Percentiles rank a stretch among this genome's conserved stretches.
These are phyloP conservation scores for Peromyscus leucopus DNA, from an alignment of 2,113 vertebrate genomes.

Conservation along the genomic window DNA sequence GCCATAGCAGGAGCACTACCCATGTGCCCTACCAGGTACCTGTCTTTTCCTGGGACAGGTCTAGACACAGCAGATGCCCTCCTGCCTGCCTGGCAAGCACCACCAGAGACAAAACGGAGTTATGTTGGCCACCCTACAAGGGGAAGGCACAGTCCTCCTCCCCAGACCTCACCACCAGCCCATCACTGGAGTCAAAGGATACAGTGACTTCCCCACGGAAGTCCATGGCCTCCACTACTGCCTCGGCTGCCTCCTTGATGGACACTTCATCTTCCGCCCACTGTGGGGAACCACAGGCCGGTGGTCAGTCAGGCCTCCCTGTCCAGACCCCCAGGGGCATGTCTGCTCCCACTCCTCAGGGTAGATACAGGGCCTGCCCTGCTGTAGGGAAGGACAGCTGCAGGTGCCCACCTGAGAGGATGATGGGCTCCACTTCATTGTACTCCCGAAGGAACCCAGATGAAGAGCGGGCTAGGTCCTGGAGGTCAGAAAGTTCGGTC, in stretches of 20 bases:
- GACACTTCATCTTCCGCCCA: slow-evolving; percentile 97
- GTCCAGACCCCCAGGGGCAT: fast-evolving
- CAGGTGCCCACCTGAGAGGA: slow-evolving; percentile 92
- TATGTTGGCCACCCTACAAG: no score
- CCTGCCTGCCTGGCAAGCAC: neutral
- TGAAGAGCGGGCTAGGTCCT: slow-evolving; percentile 96
- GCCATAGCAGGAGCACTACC: slow-evolving; percentile 15
- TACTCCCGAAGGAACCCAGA: slow-evolving; percentile 97
- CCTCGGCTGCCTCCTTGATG: slow-evolving; percentile 93
- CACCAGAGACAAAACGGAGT: neutral
- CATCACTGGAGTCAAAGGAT: slow-evolving; percentile 88
- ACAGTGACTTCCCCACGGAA: slow-evolving; percentile 93
- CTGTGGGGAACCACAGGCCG: slow-evolving; percentile 80
- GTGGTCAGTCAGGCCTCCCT: fast-evolving
- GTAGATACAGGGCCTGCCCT: neutral
- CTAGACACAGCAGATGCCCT: neutral
- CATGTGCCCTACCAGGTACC: neutral
- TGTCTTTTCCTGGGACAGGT: neutral
- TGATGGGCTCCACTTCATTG: slow-evolving; percentile 94
- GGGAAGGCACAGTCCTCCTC: neutral
- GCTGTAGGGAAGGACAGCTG: neutral
- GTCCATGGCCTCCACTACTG: slow-evolving; percentile 89
- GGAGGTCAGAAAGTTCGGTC: neutral
- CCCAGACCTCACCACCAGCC: fast-evolving
- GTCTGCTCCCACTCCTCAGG: neutral